Evolutionary conservation across 2,113 vertebrate genomes (phyloP).

Genomic region (Mus spicilegus): DNA sequence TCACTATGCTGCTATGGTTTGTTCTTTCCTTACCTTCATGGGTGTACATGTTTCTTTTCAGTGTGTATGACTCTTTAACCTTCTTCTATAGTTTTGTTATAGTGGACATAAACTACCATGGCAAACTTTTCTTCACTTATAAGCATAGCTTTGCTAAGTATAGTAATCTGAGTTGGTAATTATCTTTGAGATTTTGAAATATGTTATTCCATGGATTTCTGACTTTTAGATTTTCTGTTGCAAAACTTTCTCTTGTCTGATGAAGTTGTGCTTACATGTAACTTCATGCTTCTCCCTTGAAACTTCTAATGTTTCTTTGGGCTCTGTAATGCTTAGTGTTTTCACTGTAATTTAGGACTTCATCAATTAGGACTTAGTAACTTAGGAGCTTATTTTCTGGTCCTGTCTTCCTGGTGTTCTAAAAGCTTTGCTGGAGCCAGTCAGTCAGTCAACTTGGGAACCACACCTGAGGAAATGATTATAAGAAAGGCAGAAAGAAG

Average conservation of each 20-base stretch:
- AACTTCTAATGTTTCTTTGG: neutral
- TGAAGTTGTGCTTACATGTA: neutral
- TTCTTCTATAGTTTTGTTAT: neutral
- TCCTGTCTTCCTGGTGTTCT: neutral
- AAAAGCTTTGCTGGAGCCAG: neutral
- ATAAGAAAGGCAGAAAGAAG: no score
- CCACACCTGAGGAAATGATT: no score
- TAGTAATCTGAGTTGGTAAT: neutral
- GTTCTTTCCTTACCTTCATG: neutral
- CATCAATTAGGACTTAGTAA: no score
- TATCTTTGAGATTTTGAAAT: neutral
- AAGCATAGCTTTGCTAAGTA: neutral
- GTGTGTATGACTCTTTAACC: neutral
- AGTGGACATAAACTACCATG: neutral
- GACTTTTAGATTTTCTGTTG: neutral
- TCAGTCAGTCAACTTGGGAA: no score
- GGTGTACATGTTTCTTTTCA: neutral
- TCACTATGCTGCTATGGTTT: neutral
- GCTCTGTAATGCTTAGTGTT: neutral
- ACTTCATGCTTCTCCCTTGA: neutral
- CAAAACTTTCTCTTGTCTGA: neutral
- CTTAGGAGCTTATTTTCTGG: neutral
- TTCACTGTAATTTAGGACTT: neutral
- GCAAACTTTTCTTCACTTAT: neutral
- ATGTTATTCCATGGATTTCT: neutral